Percentiles rank a stretch among this genome's conserved stretches.
Conservation (phyloP, 1,140 invertebrate genomes). For the Pogonus chalceus region DNA sequence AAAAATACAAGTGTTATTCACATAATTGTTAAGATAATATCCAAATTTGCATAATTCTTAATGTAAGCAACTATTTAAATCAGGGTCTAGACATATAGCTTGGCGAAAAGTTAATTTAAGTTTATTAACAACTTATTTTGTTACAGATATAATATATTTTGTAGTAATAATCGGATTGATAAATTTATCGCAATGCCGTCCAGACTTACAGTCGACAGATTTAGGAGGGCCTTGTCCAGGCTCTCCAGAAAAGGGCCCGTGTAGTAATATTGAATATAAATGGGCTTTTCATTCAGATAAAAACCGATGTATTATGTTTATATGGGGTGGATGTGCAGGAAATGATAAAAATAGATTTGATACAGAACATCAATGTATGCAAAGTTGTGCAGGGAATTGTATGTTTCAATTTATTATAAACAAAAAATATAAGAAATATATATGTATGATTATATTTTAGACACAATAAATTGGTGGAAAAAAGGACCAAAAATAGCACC, state of each 20-base stretch:
- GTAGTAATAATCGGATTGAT: too few species aligned
- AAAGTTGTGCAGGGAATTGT: slow-evolving; percentile 49
- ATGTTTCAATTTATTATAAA: slow-evolving; percentile 21
- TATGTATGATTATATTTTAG: slow-evolving; percentile 20
- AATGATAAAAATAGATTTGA: slow-evolving; percentile 68
- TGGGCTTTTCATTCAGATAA: slow-evolving; percentile 61
- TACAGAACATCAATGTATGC: slow-evolving; percentile 58
- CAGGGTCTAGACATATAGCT: too few species aligned
- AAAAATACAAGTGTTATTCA: too few species aligned
- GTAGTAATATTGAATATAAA: slow-evolving; percentile 55
- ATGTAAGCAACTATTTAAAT: too few species aligned
- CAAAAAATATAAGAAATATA: too few species aligned
- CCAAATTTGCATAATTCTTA: too few species aligned
- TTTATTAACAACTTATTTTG: too few species aligned
- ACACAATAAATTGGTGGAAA: slow-evolving; percentile 26
- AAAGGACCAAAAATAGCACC: slow-evolving; percentile 21
- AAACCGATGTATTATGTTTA: slow-evolving; percentile 57
- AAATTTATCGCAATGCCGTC: too few species aligned
- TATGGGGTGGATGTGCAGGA: slow-evolving; percentile 67
- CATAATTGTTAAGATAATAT: too few species aligned
- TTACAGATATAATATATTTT: too few species aligned
- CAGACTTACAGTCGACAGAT: not conserved
- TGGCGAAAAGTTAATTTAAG: too few species aligned
- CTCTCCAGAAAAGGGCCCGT: slow-evolving; percentile 48
- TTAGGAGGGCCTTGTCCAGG: slow-evolving; percentile 24